phyloP scores from a whole-genome alignment of 2,888 invertebrate species.

The Caenorhabditis angaria region DNA sequence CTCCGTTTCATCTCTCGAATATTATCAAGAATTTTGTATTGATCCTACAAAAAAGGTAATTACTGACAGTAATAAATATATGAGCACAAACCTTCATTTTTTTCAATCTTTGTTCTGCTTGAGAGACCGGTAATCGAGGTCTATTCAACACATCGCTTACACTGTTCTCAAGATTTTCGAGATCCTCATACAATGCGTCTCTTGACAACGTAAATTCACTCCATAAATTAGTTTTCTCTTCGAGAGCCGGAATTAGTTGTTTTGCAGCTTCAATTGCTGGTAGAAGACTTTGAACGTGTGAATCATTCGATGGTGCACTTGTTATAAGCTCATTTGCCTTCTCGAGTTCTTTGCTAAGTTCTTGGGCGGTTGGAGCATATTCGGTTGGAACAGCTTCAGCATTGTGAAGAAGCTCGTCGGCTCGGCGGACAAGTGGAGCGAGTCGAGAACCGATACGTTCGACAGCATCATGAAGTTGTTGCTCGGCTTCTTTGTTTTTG shows the following conservation, averaged over 20 bases:
- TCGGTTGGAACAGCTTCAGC: conserved; percentile 50
- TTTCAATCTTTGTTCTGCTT: conserved; percentile 29
- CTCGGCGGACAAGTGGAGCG: conserved; percentile 44
- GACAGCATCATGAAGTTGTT: conserved; percentile 26
- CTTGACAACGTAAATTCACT: conserved; percentile 52
- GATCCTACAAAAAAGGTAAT: conserved; percentile 22
- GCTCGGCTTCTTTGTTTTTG: conserved; percentile 38
- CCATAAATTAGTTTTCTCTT: conserved; percentile 48
- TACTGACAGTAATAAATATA: not conserved
- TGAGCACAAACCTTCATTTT: conserved; percentile 28
- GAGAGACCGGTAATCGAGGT: conserved; percentile 26
- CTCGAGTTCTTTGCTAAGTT: conserved; percentile 35
- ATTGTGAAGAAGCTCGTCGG: conserved; percentile 42
- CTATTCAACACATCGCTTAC: conserved; percentile 35
- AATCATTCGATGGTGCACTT: conserved; percentile 21
- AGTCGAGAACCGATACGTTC: conserved; percentile 26
- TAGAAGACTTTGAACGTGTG: conserved; percentile 16
- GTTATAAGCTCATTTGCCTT: conserved; percentile 28
- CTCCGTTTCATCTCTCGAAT: conserved; percentile 25
- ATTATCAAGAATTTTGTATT: conserved; percentile 20
- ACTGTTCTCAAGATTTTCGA: conserved; percentile 42
- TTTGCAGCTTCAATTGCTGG: conserved; percentile 35
- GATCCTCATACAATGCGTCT: conserved; percentile 50
- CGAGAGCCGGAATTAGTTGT: conserved; percentile 41
- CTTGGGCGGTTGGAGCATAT: conserved; percentile 42